Evolutionary conservation across 2,888 invertebrate genomes (phyloP).

Genomic region (Diarsia rubi): DNA sequence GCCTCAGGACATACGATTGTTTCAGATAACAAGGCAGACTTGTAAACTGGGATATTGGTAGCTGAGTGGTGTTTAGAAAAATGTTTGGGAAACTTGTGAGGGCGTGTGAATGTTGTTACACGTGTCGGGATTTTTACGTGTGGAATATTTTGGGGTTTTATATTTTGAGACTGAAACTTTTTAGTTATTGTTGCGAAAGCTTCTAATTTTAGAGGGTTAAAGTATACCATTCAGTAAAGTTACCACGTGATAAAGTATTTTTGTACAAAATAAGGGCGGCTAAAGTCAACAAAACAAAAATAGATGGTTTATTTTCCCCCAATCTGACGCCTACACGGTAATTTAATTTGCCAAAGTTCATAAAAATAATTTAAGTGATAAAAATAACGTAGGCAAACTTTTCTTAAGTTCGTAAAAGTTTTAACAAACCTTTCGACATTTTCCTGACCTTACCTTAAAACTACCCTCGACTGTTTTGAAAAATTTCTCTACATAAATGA

Average conservation of each 20-base stretch:
- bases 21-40: constrained; percentile 73
- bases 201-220: not conserved
- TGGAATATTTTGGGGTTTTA: constrained; percentile 16
- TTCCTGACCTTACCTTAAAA: constrained; percentile 37
- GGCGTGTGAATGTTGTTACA: constrained; percentile 32
- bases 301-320: constrained; percentile 24
- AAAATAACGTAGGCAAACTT: constrained; percentile 32
- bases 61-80: constrained; percentile 62
- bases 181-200: not conserved
- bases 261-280: not conserved
- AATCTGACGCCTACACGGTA: not conserved
- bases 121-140: not conserved
- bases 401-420: constrained; percentile 42
- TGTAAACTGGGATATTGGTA: constrained; percentile 70
- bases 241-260: constrained; percentile 7
- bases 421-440: constrained; percentile 37
- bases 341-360: constrained; percentile 32
- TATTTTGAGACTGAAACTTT: not conserved
- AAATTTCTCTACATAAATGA: constrained; percentile 40
- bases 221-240: not conserved
- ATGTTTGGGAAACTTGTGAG: constrained; percentile 45
- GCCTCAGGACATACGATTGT: constrained; percentile 83
- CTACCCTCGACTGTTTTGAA: constrained; percentile 43
- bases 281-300: constrained; percentile 11
- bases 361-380: constrained; percentile 24